A percentile compares a stretch with the other conserved stretches of the same genome.
phyloP scores from a whole-genome alignment of 2,888 invertebrate genomes.

The Epiperipatus broadwayi region DNA sequence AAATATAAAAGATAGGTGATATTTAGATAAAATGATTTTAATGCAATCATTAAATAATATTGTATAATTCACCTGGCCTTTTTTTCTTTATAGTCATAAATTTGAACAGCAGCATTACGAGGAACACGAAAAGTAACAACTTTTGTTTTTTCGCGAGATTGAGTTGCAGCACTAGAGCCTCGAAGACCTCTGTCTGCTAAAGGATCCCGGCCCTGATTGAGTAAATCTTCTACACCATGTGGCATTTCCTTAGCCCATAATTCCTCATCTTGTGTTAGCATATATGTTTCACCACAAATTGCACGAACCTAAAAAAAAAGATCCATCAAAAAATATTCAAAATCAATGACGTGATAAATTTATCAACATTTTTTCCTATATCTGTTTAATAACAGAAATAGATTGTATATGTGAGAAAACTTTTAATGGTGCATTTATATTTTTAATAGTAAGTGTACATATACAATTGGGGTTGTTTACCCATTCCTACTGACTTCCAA shows the following conservation, averaged over 20 bases:
- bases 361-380: too few species aligned
- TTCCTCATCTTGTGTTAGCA: slow-evolving; percentile 30
- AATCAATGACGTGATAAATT: too few species aligned
- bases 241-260: slow-evolving; percentile 27
- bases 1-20: too few species aligned
- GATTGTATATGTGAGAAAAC: too few species aligned
- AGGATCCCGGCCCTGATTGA: slow-evolving; percentile 27
- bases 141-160: slow-evolving; percentile 24
- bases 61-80: slow-evolving; percentile 24
- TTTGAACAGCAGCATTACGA: slow-evolving; percentile 35
- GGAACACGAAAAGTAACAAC: slow-evolving; percentile 32
- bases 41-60: too few species aligned
- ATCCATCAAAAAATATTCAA: not conserved
- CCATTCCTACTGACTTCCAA: too few species aligned
- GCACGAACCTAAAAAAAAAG: slow-evolving; percentile 28
- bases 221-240: slow-evolving; percentile 26
- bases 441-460: too few species aligned
- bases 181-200: slow-evolving; percentile 29
- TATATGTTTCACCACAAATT: slow-evolving; percentile 32
- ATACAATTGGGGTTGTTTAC: too few species aligned
- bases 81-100: slow-evolving; percentile 35
- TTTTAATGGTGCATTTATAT: too few species aligned
- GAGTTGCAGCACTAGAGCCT: slow-evolving; percentile 11
- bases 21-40: too few species aligned
- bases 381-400: too few species aligned